Evolutionary conservation across 2,888 invertebrate species (phyloP), one percentile per base, ranked within the genome.

Genomic region (Phaedon cochleariae): DNA sequence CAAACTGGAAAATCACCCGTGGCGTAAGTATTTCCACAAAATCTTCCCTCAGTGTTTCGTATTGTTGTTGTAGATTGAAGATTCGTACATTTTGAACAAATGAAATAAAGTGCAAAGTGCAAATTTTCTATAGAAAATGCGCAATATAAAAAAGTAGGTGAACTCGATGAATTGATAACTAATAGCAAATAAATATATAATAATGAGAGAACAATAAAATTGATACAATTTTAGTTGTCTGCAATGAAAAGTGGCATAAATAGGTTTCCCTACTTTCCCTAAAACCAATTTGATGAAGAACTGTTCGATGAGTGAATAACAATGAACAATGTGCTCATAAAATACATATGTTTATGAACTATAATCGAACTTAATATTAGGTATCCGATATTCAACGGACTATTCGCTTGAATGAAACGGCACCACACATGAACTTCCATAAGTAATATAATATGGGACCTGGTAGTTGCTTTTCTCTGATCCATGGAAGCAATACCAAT

Each of bases 191-290:
- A 37, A 17, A 41, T 29, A n/a, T 41, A 17, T 51, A 41, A 49
- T 46, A 59, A 62, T 48, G 59, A 59, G n/a, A 57, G 59, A 63
- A 65, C 61, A 65, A 65, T 60, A 37, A 59, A 64, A 61, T 52
- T 58, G 61, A 57, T 22, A 41, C 55, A 62, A 53, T 58, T 67
- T 59, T 51, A 48, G 58, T 59, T 63, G 64, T 69, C 64, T 52
- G 59, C 54, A n/a, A 59, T 57, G 41, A 65, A 46, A 64, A 66
- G 48, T 61, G 66, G 63, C 68, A 60, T 64, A 69, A 64, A 66
- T 66, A 69, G 69, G 69, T 60, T 69, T 67, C 66, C 64, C 65
- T 69, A 67, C 67, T 69, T 67, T 69, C 67, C 64, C 61, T 57
- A 54, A 45, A 58, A 64, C 48, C 37, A 52, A 59, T 54, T 64